phyloP scores from a whole-genome alignment of 2,113 vertebrate species.

The Lepisosteus osseus region DNA sequence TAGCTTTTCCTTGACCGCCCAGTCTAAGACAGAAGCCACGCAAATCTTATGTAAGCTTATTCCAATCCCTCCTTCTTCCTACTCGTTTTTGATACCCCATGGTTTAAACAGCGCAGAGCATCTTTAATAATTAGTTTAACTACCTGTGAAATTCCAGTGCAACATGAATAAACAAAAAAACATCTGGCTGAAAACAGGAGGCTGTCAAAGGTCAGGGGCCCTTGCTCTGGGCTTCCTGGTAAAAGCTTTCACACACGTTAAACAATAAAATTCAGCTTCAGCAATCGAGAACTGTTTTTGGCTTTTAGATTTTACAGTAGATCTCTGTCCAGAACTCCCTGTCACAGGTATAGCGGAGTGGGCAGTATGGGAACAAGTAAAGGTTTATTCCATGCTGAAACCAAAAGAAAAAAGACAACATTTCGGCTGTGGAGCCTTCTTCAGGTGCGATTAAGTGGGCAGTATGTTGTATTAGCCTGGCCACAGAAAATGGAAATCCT shows the following conservation, averaged over 20 bases:
- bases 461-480: too few species aligned
- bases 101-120: too few species aligned
- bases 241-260: background rate
- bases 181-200: background rate
- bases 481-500: too few species aligned
- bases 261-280: background rate
- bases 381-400: too few species aligned
- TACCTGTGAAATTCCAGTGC: constrained; percentile 1
- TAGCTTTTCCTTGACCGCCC: too few species aligned
- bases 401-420: too few species aligned
- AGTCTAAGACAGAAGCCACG: too few species aligned
- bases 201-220: background rate
- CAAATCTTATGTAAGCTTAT: background rate
- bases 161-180: background rate
- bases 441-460: too few species aligned
- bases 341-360: too few species aligned
- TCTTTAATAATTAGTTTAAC: background rate
- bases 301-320: background rate
- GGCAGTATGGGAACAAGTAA: too few species aligned
- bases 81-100: background rate
- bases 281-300: background rate
- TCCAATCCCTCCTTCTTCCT: background rate
- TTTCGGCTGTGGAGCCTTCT: too few species aligned
- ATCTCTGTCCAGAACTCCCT: too few species aligned
- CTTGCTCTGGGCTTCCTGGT: background rate